phyloP scores from a whole-genome alignment of 2,888 invertebrate species.

The Notocelia uddmanniana region DNA sequence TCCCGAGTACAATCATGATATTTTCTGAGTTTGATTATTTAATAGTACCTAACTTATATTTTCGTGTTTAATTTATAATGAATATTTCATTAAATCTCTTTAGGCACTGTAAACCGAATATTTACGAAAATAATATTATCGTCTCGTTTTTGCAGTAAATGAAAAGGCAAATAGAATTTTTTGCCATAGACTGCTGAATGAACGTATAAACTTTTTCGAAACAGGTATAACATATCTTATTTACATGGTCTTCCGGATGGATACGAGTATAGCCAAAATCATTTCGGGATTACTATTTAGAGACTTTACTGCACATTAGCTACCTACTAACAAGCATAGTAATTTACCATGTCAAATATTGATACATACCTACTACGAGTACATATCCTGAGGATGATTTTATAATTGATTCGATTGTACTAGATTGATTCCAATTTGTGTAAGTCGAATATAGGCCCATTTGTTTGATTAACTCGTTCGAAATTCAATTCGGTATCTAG shows the following conservation, averaged over 20 bases:
- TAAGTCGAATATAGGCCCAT: background rate
- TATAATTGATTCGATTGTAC: constrained; percentile 2
- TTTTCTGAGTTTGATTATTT: constrained; percentile 15
- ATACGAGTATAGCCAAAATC: no score
- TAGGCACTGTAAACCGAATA: background rate
- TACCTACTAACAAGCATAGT: no score
- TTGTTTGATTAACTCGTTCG: constrained; percentile 13
- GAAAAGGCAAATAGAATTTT: background rate
- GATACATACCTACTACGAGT: no score
- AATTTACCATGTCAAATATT: no score
- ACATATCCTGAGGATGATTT: constrained; percentile 5
- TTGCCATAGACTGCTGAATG: background rate
- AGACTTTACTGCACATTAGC: no score
- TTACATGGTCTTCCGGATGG: no score
- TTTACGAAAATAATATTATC: no score
- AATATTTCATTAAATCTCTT: background rate
- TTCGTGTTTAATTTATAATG: background rate
- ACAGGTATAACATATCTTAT: background rate
- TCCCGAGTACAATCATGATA: constrained; percentile 39
- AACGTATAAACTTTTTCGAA: background rate
- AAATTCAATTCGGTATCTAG: constrained; percentile 24
- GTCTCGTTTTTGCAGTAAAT: background rate
- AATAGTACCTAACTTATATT: background rate
- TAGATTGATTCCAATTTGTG: no score
- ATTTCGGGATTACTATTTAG: no score